phyloP scores from a whole-genome alignment of 1,140 invertebrate genomes.

The Eriocheir sinensis region DNA sequence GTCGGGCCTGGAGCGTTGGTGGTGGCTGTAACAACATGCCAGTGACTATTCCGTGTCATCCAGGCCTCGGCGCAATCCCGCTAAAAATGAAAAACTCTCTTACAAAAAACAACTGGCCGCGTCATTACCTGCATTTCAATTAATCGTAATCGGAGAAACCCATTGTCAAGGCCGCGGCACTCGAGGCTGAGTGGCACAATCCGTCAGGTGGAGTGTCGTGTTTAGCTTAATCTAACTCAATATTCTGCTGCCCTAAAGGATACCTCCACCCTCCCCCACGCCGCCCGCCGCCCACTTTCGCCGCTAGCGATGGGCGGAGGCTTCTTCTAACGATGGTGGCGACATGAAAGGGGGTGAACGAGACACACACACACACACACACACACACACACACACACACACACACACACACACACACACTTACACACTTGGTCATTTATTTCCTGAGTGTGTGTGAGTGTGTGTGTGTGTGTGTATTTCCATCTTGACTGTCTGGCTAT shows the following conservation, averaged over 20 bases:
- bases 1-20: too few species aligned
- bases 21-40: too few species aligned
- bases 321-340: too few species aligned
- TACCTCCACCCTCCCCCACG: neutral
- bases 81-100: neutral
- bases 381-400: neutral
- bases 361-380: too few species aligned
- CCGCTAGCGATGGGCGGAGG: neutral
- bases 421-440: too few species aligned
- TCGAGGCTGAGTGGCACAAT: neutral
- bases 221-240: neutral
- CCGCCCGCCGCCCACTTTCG: neutral
- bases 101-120: neutral
- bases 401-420: neutral
- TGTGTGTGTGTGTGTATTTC: too few species aligned
- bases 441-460: too few species aligned
- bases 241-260: neutral
- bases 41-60: too few species aligned
- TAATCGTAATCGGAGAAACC: constrained; percentile 1
- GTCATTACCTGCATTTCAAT: neutral
- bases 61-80: neutral
- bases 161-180: neutral
- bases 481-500: too few species aligned
- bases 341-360: too few species aligned
- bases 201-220: neutral